Base-by-base conservation (phyloP, 92 coral and sea anemone genomes). In the Porites divaricata region DNA sequence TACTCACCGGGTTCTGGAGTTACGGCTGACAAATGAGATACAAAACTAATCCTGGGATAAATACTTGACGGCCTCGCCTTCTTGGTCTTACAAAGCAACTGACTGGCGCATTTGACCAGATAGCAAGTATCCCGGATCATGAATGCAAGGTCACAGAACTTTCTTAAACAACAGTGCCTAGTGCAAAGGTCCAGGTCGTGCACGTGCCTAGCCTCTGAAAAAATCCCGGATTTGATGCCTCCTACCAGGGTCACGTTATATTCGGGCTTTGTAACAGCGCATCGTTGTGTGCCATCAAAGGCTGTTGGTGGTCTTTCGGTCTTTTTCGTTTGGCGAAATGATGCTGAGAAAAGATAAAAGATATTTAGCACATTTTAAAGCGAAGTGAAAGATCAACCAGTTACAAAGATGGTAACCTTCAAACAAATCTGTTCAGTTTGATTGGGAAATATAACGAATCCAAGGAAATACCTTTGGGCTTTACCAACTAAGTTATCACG, bases 41-140 rank as follows among this genome's bases (percentile, higher is more conserved):
- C 88, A 66, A 83, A 92, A 45, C 90, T 95, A 59, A 96, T 91
- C 67, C 95, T 89, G 48, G 99, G 99, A 59, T 84, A 78, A 91
- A 93, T 90, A 54, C 68, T 88, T 49, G 98, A 91, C 2, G 95
- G 86, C 54, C 95, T 89, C 20, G 99, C 97, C 80, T 70, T 84
- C 70, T 95, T 95, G 0, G 99, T 93, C 70, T 87, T 85, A 80
- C 99, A 96, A 23, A 90, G 85, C 51, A 88, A 81, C 53, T 83
- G 83, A 67, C 80, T 83, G 71, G 72, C 76, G 67, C 99, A 96
- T 17, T 89, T 84, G 56, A 96, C 97, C 66, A 96, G 93, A 81
- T 95, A 96, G 68, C 99, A 96, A 70, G 91, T 95, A 64, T 89
- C 90, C 88, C 98, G 91, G 80, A 96, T 93, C 98, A 96, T 96